Evolutionary conservation across 2,113 vertebrate genomes (phyloP), one percentile per base, ranked within the genome.

Genomic region (Bagarius yarrelli): DNA sequence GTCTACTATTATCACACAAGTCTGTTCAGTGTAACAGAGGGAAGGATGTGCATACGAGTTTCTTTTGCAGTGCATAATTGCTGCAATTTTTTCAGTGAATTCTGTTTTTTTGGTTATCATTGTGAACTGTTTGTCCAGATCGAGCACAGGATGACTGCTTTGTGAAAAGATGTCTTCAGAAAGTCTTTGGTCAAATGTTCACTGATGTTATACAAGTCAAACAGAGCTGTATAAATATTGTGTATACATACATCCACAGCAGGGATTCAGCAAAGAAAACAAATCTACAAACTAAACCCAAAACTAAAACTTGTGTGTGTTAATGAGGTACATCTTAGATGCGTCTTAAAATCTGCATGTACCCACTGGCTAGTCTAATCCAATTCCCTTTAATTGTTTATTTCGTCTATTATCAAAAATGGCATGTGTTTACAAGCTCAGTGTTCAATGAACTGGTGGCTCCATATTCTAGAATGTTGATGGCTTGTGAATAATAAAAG

Each of bases 361-460:
- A 52, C 18, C 63, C 53, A 11, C 47, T 75, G 63, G 47, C 47
- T 16, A 23, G 91, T 84, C 87, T 86, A 83, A 74, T 84, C 59
- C 73, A 78, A 86, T 78, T 81, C 76, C 82, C 23, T 92, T 92
- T 92, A 92, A 91, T 89, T 86, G 84, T 87, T 90, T 88, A 91
- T 92, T 91, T 88, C 81, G 85, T 80, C 83, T 72, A 87, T 86
- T 73, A 81, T 86, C 81, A 8, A 36, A 90, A 89, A 90, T 90
- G 88, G 88, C 87, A 86, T 87, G 77, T 89, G 87, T 92, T 93
- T 91, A 93, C 88, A 90, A 91, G 89, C 88, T 80, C 72, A 82
- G 75, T 89, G 89, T 86, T 91, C 89, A 88, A 80, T 84, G 79
- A 90, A 89, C 86, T 86, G 86, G 85, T 82, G 72, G 80, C 69